These are phyloP conservation scores for Pharmacophagus antenor DNA, from an alignment of 2,888 invertebrate species.

Conservation along the genomic window DNA sequence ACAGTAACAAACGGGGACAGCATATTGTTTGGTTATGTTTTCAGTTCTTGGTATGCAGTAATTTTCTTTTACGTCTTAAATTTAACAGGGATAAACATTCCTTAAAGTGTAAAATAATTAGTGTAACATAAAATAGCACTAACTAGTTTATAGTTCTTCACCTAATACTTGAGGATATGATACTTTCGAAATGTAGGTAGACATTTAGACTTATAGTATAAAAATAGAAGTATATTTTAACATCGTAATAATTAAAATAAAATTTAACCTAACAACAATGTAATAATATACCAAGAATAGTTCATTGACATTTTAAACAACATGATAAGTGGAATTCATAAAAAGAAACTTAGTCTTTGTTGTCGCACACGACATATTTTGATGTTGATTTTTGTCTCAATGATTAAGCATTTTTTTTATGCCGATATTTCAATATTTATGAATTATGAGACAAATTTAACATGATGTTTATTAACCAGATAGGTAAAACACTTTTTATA, in stretches of 20 bases:
- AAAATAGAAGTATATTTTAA: not conserved
- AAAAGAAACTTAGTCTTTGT: not conserved
- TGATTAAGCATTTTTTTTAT: not conserved
- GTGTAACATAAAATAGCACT: no score
- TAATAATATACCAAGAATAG: not conserved
- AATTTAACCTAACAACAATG: not conserved
- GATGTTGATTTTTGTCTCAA: not conserved
- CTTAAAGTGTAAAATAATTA: not conserved
- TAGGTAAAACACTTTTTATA: no score
- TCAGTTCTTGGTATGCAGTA: constrained; percentile 8
- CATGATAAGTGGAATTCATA: not conserved
- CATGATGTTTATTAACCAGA: not conserved
- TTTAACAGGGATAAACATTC: not conserved
- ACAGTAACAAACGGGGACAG: constrained; percentile 16
- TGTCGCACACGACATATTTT: not conserved
- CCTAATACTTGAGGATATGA: not conserved
- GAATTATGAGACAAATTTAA: not conserved
- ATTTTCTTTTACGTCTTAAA: not conserved
- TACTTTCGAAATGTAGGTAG: not conserved
- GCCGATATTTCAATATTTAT: not conserved
- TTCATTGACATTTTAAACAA: not conserved
- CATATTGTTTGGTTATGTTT: constrained; percentile 27
- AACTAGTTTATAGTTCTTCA: no score
- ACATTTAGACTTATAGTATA: not conserved
- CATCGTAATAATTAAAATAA: not conserved